Conservation (phyloP, 2,888 invertebrate genomes). For the Ennomos fuscantarius region DNA sequence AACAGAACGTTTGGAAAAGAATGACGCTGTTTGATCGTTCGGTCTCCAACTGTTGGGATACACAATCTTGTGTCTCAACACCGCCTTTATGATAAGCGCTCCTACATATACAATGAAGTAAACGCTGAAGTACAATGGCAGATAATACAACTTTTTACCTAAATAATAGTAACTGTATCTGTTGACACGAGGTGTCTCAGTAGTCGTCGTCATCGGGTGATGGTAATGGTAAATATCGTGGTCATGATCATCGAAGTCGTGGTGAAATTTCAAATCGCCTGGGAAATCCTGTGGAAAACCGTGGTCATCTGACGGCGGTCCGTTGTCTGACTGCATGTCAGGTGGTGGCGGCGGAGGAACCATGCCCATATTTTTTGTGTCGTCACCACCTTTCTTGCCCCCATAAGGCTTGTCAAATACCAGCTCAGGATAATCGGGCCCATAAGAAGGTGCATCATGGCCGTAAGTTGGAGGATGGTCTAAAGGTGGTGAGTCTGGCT, state of each 20-base stretch:
- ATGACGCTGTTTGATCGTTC: slow-evolving; percentile 66
- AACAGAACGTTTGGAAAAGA: slow-evolving; percentile 75
- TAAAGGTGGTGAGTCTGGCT: slow-evolving; percentile 48
- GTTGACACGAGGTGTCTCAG: slow-evolving; percentile 85
- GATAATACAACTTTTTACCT: slow-evolving; percentile 90
- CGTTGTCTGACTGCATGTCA: slow-evolving; percentile 56
- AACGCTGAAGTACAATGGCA: slow-evolving; percentile 91
- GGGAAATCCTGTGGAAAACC: slow-evolving; percentile 80
- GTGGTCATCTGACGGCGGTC: slow-evolving; percentile 61
- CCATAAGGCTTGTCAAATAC: slow-evolving; percentile 65
- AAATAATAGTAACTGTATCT: slow-evolving; percentile 90
- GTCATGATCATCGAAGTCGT: slow-evolving; percentile 73
- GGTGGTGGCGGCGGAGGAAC: slow-evolving; percentile 63
- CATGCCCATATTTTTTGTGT: slow-evolving; percentile 66
- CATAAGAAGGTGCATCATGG: slow-evolving; percentile 42
- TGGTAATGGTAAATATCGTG: slow-evolving; percentile 62
- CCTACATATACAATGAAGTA: slow-evolving; percentile 89
- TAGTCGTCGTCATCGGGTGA: slow-evolving; percentile 69
- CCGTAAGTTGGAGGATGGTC: slow-evolving; percentile 14
- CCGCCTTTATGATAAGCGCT: slow-evolving; percentile 89
- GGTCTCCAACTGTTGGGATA: slow-evolving; percentile 85
- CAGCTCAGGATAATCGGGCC: slow-evolving; percentile 67
- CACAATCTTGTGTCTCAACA: slow-evolving; percentile 89
- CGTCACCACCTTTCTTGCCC: slow-evolving; percentile 49
- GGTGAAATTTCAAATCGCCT: slow-evolving; percentile 70